These are phyloP conservation scores for Otolemur garnettii DNA, from an alignment of 2,113 vertebrate genomes.

Conservation along the genomic window DNA sequence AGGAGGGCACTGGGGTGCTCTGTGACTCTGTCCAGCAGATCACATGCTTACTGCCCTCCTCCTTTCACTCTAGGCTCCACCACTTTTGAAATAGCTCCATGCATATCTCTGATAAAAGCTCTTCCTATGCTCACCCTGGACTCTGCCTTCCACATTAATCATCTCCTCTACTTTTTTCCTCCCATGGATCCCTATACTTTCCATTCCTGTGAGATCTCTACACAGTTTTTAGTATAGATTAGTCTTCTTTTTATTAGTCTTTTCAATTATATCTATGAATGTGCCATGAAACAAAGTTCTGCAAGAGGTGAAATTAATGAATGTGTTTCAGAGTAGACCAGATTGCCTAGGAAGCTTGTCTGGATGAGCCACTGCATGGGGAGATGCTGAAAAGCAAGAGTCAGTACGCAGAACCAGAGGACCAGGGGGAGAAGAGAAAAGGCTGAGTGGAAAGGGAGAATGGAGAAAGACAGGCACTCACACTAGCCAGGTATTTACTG, in stretches of 20 bases:
- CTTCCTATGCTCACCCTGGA: too few species aligned
- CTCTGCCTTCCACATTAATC: neutral
- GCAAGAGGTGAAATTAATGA: neutral
- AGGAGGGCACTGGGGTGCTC: neutral
- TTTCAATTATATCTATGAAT: neutral
- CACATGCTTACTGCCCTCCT: neutral
- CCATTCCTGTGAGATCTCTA: neutral
- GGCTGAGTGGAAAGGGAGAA: neutral
- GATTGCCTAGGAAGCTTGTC: neutral
- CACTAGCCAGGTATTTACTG: neutral
- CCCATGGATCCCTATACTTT: neutral
- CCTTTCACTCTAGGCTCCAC: neutral
- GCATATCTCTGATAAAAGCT: neutral
- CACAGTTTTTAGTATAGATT: neutral
- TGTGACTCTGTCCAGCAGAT: neutral
- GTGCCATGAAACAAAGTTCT: neutral
- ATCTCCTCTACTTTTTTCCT: neutral
- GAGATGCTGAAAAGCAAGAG: neutral
- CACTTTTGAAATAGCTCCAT: neutral
- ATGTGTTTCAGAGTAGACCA: neutral
- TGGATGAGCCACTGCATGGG: neutral
- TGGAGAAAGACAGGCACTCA: neutral
- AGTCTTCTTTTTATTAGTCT: constrained; percentile 12
- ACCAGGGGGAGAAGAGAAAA: neutral
- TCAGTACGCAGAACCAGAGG: neutral